Evolutionary conservation across 1,140 invertebrate species (phyloP).

Genomic region (Aradophagus sp.): DNA sequence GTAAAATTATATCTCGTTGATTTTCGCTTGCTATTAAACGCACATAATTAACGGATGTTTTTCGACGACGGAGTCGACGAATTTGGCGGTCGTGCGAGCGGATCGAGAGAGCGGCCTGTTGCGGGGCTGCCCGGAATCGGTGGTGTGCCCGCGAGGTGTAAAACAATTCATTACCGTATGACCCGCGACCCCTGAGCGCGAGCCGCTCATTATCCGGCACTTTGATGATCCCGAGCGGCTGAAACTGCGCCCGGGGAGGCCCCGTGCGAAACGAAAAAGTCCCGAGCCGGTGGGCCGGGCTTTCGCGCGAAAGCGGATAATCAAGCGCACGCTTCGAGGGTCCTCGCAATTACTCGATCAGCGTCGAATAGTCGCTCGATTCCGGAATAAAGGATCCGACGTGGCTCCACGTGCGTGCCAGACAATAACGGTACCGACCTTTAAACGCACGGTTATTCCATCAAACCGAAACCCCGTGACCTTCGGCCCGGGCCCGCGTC

Average conservation of each 20-base stretch:
- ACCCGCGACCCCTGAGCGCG: slow-evolving; percentile 68
- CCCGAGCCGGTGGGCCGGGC: slow-evolving; percentile 19
- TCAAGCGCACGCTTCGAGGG: slow-evolving; percentile 40
- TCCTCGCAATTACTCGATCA: slow-evolving; percentile 49
- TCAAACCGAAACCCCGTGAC: slow-evolving; percentile 71
- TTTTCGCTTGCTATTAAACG: too few relatives aligned
- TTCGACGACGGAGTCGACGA: too few relatives aligned
- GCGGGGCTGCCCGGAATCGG: too few relatives aligned
- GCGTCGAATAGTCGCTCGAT: slow-evolving; percentile 47
- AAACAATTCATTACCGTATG: slow-evolving; percentile 73
- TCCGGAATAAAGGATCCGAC: slow-evolving; percentile 36
- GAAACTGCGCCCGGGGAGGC: slow-evolving; percentile 26
- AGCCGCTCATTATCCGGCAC: slow-evolving; percentile 70
- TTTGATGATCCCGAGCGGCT: slow-evolving; percentile 60
- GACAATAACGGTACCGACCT: slow-evolving; percentile 72
- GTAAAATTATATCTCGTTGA: too few relatives aligned
- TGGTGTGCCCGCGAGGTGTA: slow-evolving; percentile 64
- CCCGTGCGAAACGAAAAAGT: slow-evolving; percentile 10
- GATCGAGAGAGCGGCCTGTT: background rate
- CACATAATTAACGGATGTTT: too few relatives aligned
- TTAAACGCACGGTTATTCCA: slow-evolving; percentile 73
- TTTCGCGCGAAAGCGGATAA: slow-evolving; percentile 55
- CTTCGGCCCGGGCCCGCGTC: slow-evolving; percentile 20
- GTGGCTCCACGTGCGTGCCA: slow-evolving; percentile 29
- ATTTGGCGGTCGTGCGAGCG: too few relatives aligned